Conservation (phyloP, 2,797 vertebrate species). For the Schizopygopsis pylzovi region DNA sequence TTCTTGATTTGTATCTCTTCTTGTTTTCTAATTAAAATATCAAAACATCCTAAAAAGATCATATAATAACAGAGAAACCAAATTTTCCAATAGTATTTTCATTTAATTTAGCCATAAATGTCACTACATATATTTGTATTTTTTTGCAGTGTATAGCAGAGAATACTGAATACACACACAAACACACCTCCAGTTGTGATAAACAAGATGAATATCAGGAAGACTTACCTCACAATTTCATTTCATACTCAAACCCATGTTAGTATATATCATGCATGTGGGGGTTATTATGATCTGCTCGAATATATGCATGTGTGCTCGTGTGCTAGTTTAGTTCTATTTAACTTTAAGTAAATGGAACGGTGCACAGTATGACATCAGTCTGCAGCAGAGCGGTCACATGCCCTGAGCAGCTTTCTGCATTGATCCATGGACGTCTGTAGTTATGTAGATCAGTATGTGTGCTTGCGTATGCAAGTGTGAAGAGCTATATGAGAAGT, state of each 20-base stretch:
- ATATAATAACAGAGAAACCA: too few relatives aligned
- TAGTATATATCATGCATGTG: slow-evolving; percentile 54
- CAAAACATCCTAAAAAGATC: background rate
- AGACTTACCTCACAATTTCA: slow-evolving; percentile 20
- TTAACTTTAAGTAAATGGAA: slow-evolving; percentile 26
- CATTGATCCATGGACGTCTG: slow-evolving; percentile 4
- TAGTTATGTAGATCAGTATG: slow-evolving; percentile 12
- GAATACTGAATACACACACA: slow-evolving; percentile 15
- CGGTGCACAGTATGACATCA: background rate
- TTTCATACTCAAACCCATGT: slow-evolving; percentile 38
- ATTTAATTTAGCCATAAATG: background rate
- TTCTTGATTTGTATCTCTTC: background rate
- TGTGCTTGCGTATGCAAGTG: background rate
- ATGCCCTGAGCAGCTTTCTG: background rate
- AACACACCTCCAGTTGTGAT: background rate
- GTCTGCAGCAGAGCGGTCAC: background rate
- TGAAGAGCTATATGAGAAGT: slow-evolving; percentile 9
- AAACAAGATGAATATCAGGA: slow-evolving; percentile 1
- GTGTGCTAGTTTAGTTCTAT: background rate
- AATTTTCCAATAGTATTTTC: background rate
- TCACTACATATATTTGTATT: background rate
- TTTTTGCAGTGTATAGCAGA: slow-evolving; percentile 12
- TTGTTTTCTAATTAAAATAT: background rate
- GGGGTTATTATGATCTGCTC: slow-evolving; percentile 44
- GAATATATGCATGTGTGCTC: slow-evolving; percentile 24